Base-by-base conservation (phyloP, 2,797 vertebrate species). In the Crocodylus rhombifer region DNA sequence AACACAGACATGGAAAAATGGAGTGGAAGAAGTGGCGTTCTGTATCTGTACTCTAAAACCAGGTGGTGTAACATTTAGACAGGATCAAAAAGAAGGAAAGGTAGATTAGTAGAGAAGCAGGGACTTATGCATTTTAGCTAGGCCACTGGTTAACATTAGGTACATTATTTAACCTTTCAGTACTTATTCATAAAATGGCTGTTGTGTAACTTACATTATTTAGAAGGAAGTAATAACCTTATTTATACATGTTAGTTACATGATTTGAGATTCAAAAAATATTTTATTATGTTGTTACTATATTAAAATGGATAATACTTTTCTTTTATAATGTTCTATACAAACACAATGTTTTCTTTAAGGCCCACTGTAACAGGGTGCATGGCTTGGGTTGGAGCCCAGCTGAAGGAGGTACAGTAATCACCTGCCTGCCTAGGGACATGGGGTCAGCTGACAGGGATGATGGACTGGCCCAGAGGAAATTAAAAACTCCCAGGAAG, bases 41-140 rank as follows among this genome's bases (percentile, higher is more conserved):
- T 51, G 42, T 51, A 51, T 58, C 91, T 92, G 84, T 86, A 91
- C 65, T 84, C 69, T 80, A 10, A 88, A 71, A 60, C 33, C 69
- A 55, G 74, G 87, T 74, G 86, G 87, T 89, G 86, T 77, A 81
- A 93, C 84, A 33, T 75, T 95, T 92, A 95, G 81, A 55, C 86
- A 92, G 95, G 96, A 93, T 92, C 76, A 84, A 87, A 77, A 62
- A 74, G 82, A 85, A 90, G 82, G 85, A 58, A 87, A 78, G 91
- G 94, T 81, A 87, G 80, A 73, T 15, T 60, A 82, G 36, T 42
- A 25, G 67, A 25, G 91, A 57, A 88, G 65, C 5, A 51, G 51
- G 77, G 61, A 95, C 91, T 92, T 30, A 61, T 91, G 58, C 87
- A 36, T 26, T 85, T 57, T 71, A 67, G 30, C 84, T 86, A 61